These are phyloP conservation scores for Griposia aprilina DNA, from an alignment of 2,888 invertebrate species.

Conservation along the genomic window DNA sequence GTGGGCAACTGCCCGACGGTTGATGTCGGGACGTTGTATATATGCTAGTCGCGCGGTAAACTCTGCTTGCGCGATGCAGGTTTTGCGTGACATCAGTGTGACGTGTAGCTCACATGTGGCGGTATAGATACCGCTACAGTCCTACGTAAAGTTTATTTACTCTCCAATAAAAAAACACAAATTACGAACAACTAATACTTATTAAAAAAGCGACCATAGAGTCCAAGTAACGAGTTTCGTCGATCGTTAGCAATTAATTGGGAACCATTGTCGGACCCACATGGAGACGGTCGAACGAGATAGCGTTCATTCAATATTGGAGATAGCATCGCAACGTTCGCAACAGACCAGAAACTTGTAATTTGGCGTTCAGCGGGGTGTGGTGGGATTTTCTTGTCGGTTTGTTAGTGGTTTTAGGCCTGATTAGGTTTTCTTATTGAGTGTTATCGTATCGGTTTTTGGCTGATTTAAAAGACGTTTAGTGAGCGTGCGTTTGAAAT, in stretches of 20 bases:
- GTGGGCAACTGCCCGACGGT: too few species aligned
- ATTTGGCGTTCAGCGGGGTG: conserved; percentile 7
- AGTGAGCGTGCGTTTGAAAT: too few species aligned
- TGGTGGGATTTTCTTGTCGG: neutral
- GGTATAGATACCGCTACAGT: too few species aligned
- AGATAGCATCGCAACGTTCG: conserved; percentile 54
- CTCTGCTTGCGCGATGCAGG: too few species aligned
- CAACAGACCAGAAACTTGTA: conserved; percentile 12
- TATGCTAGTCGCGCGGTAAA: too few species aligned
- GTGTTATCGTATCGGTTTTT: too few species aligned
- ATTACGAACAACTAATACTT: conserved; percentile 11
- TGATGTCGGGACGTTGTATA: too few species aligned
- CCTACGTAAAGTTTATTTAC: neutral
- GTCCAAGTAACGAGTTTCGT: conserved; percentile 68
- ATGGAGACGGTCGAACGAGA: conserved; percentile 49
- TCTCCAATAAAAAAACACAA: conserved; percentile 15
- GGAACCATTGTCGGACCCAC: conserved; percentile 66
- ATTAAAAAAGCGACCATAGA: conserved; percentile 64
- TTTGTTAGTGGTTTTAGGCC: conserved; percentile 1
- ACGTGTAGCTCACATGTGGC: too few species aligned
- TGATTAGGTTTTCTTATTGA: too few species aligned
- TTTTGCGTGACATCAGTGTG: too few species aligned
- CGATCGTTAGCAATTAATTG: conserved; percentile 76
- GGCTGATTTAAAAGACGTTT: too few species aligned
- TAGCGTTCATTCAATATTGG: conserved; percentile 46